Percentiles rank a stretch among this genome's conserved stretches.
phyloP scores from a whole-genome alignment of 1,140 invertebrate genomes.

The Gonatopus flavifemur region DNA sequence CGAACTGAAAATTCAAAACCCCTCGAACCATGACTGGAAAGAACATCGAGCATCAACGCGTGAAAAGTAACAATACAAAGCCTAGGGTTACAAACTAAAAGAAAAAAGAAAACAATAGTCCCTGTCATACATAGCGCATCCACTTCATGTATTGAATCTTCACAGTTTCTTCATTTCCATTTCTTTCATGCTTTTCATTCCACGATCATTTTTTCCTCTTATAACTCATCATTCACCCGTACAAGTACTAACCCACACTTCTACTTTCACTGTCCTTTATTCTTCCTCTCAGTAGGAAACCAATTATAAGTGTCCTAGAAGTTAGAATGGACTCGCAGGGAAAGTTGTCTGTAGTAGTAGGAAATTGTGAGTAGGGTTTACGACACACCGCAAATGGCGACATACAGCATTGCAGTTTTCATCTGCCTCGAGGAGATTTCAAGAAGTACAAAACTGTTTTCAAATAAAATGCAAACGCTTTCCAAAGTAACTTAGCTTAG shows the following conservation, averaged over 20 bases:
- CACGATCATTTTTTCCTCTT: neutral
- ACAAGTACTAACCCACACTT: too few relatives aligned
- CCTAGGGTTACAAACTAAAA: too few relatives aligned
- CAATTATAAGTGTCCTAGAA: slow-evolving; percentile 48
- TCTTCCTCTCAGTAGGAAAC: slow-evolving; percentile 31
- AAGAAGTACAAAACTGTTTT: too few relatives aligned
- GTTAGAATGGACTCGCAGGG: slow-evolving; percentile 36
- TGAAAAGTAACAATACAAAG: too few relatives aligned
- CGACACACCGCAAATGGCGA: too few relatives aligned
- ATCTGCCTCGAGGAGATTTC: too few relatives aligned
- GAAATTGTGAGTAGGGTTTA: slow-evolving; percentile 30
- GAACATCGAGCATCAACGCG: too few relatives aligned
- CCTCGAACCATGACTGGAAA: too few relatives aligned
- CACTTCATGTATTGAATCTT: neutral
- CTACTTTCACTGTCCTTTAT: neutral
- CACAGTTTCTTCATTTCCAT: neutral
- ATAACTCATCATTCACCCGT: neutral
- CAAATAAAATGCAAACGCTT: too few relatives aligned
- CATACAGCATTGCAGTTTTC: too few relatives aligned
- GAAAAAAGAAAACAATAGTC: neutral
- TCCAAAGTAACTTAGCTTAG: too few relatives aligned
- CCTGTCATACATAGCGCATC: neutral
- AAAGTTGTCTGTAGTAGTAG: slow-evolving; percentile 35
- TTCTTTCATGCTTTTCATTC: neutral
- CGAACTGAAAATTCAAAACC: too few relatives aligned